Conservation (phyloP, 2,113 vertebrate species). For the Chamaea fasciata region DNA sequence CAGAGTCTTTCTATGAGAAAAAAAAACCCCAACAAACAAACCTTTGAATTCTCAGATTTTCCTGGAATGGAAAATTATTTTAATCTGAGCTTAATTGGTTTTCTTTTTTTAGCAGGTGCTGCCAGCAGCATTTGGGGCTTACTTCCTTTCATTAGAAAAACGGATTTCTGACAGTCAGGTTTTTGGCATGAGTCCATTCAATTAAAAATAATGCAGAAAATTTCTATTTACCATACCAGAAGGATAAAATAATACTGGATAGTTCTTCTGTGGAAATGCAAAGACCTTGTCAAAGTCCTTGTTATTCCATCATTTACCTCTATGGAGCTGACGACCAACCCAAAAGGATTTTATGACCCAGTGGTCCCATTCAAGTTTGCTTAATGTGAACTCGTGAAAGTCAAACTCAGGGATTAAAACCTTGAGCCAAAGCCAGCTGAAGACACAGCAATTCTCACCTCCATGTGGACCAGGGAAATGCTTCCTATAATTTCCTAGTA, state of each 20-base stretch:
- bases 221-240: not conserved
- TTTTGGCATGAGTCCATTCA: not conserved
- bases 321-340: not conserved
- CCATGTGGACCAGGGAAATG: not conserved
- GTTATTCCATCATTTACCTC: not conserved
- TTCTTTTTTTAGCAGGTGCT: not conserved
- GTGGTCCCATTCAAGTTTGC: not conserved
- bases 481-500: not conserved
- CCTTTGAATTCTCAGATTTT: not conserved
- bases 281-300: not conserved
- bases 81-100: not conserved
- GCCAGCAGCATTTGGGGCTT: not conserved
- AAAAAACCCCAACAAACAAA: not conserved
- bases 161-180: not conserved
- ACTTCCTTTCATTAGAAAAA: not conserved
- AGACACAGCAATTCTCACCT: not conserved
- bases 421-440: not conserved
- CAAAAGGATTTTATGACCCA: not conserved
- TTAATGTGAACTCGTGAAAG: not conserved
- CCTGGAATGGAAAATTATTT: not conserved
- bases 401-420: not conserved
- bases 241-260: not conserved
- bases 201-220: slow-evolving; percentile 2
- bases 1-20: not conserved
- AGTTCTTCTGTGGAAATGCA: not conserved